These are phyloP conservation scores for Parthenolecanium corni DNA, from an alignment of 2,888 invertebrate species.

Conservation along the genomic window DNA sequence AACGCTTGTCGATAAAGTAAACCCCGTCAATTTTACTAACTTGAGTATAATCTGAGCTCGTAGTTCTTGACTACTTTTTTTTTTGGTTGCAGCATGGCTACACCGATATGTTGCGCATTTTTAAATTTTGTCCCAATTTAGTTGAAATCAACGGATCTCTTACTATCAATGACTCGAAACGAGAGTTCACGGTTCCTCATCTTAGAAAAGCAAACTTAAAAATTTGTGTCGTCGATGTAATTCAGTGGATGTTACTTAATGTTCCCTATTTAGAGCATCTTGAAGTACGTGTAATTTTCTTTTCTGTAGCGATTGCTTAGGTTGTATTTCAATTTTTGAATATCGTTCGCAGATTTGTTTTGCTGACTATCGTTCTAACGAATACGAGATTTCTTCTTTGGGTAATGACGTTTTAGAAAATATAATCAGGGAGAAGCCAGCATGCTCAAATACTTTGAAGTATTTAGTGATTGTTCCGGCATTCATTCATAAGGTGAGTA, in stretches of 20 bases:
- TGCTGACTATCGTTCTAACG: not conserved
- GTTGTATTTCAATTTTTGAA: not conserved
- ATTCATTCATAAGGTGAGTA: not conserved
- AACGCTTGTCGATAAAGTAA: slow-evolving; percentile 6
- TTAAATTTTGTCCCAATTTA: slow-evolving; percentile 15
- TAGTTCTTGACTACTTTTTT: not conserved
- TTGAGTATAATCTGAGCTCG: not conserved
- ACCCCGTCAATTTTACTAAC: not conserved
- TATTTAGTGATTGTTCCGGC: slow-evolving; percentile 1
- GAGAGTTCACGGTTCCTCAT: not conserved
- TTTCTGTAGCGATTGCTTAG: not conserved
- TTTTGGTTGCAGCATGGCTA: not conserved
- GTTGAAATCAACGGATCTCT: slow-evolving; percentile 14
- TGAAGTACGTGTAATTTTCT: not conserved
- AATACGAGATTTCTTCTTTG: not conserved
- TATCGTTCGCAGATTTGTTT: not conserved
- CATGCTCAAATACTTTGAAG: slow-evolving; percentile 15
- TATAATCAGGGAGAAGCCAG: not conserved
- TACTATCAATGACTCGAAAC: not conserved
- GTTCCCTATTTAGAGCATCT: slow-evolving; percentile 16
- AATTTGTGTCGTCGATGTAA: not conserved
- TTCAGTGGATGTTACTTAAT: slow-evolving; percentile 9
- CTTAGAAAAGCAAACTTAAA: slow-evolving; percentile 6
- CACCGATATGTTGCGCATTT: slow-evolving; percentile 5
- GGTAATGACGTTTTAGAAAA: slow-evolving; percentile 5